Base-by-base conservation (phyloP, 2,888 invertebrate species). In the Malacosoma neustria region DNA sequence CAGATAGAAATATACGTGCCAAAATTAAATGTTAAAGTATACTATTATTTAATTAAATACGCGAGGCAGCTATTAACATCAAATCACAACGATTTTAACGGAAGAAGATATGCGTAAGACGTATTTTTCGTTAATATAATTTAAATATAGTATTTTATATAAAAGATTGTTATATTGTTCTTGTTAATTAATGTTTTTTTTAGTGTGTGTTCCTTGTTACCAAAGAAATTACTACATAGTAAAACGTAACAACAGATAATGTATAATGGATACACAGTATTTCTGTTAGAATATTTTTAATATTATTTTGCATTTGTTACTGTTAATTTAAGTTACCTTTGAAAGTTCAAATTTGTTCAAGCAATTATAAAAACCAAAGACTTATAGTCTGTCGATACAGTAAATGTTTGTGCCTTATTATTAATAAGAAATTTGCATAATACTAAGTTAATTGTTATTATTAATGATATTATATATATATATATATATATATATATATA, bases 121-220 rank as follows among this genome's bases (percentile, higher is more conserved):
- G 66, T 51, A 41, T 57, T 55, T 66, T 61, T 66, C 44, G 46
- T 64, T 58, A 53, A 56, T 60, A 57, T 54, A 14, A 6, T n/a
- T 31, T 6, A 22, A 31, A 14, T 33, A 45, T 50, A 48, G 42
- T 51, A 43, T 46, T 38, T 35, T 46, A 32, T 50, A 48, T 51
- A 61, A 60, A 69, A 71, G 63, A 70, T 84, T 82, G 84, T 82
- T 84, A 79, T 62, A 70, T 72, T 79, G 71, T 81, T 80, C 75
- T 82, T 84, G 73, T 81, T 76, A 76, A 76, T 75, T 72, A 70
- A 72, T 77, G 69, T 75, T 73, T 73, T 64, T n/a, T 71, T 73
- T 75, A 74, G 65, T 66, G 81, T 71, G 79, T 81, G 82, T 82
- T 82, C 77, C 82, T 81, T 76, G 84, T 85, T 85, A 81, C 84